Base-by-base conservation (phyloP, 2,888 invertebrate species). In the Yponomeuta evonymella region DNA sequence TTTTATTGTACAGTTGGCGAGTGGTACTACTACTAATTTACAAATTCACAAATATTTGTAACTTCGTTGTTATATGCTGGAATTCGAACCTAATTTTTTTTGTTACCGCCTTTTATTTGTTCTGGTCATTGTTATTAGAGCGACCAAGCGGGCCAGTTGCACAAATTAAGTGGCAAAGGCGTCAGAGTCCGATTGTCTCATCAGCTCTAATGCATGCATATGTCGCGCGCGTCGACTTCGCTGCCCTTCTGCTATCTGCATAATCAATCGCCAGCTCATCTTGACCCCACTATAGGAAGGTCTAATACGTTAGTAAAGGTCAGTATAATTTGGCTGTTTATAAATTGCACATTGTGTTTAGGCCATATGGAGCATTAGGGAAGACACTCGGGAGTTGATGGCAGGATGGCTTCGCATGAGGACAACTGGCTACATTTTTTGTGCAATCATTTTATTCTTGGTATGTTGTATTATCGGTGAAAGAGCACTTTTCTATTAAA, bases 341-440 rank as follows among this genome's bases (percentile, higher is more conserved):
- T 82, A 78, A 77, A 82, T 84, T 81, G 84, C 82, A 79, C 81
- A 83, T 81, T 82, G 85, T 86, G 83, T 83, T 43, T 81, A 77
- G 84, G 90, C 90, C 92, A 92, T 91, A 91, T 90, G 92, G 89
- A 90, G 87, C 87, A 89, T 91, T 90, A 89, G 70, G 88, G 84
- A 82, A 84, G 84, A 87, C 90, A 86, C 90, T 89, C 86, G 89
- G 91, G 91, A 90, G 82, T 76, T 80, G 81, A 76, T 81, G 78
- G 81, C 81, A 80, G 84, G 85, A 87, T 86, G 86, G 86, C 79
- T 79, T 76, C 79, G 80, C 85, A 87, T 87, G 83, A 84, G 81
- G 83, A 87, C 91, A 91, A 91, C 91, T 91, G 90, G 87, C 86
- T 79, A 84, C 79, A 83, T 88, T 88, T 78, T 79, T 79, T 77